A percentile compares a stretch with the other conserved stretches of the same genome.
phyloP scores from a whole-genome alignment of 2,797 vertebrate species.

The Lutjanus argentimaculatus region DNA sequence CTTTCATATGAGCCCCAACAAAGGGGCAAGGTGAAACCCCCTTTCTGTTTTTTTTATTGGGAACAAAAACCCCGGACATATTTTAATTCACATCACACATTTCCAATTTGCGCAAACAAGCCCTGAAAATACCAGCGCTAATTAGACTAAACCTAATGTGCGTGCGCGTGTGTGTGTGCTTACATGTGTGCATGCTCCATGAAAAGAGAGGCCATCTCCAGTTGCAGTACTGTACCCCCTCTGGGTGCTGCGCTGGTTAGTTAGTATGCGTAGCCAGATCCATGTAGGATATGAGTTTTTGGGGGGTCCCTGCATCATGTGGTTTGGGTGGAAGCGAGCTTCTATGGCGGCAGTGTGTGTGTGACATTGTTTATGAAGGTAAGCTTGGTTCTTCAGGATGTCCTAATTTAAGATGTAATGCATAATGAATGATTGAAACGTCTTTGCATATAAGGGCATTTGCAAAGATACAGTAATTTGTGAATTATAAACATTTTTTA shows the following conservation, averaged over 20 bases:
- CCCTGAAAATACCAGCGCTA: conserved; percentile 83
- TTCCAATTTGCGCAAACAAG: conserved; percentile 88
- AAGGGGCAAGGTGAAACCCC: conserved; percentile 89
- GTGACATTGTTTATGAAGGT: conserved; percentile 43
- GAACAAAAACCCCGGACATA: conserved; percentile 84
- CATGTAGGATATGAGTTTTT: conserved; percentile 63
- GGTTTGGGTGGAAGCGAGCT: conserved; percentile 49
- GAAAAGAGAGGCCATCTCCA: conserved; percentile 68
- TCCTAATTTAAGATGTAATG: not conserved
- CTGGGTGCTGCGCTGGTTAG: conserved; percentile 53
- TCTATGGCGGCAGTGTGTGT: conserved; percentile 36
- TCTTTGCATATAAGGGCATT: no score
- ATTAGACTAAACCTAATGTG: conserved; percentile 81
- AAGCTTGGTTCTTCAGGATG: conserved; percentile 29
- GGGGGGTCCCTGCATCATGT: conserved; percentile 71
- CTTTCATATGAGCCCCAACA: conserved; percentile 90
- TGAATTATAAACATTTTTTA: no score
- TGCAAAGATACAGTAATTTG: no score
- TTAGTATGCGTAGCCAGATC: conserved; percentile 72
- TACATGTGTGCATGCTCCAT: conserved; percentile 58
- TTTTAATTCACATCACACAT: conserved; percentile 92
- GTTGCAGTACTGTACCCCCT: conserved; percentile 67
- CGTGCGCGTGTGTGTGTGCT: conserved; percentile 46
- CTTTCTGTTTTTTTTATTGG: conserved; percentile 82
- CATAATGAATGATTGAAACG: no score